Conservation (phyloP, 2,888 invertebrate genomes). For the Prosopocoilus inquinatus region DNA sequence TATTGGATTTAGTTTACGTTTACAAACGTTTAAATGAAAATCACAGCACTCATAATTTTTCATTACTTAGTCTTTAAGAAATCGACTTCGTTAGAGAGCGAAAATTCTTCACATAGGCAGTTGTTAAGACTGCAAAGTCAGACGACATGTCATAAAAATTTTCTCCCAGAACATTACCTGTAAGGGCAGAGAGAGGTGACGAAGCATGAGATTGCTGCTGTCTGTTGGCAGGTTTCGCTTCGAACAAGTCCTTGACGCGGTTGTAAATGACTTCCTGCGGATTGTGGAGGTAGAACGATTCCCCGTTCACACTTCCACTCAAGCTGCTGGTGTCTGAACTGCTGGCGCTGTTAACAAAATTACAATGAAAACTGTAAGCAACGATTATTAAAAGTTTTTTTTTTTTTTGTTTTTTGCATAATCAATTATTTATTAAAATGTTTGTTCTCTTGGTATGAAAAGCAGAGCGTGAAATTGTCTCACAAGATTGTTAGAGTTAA, state of each 20-base stretch:
- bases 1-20: too few species aligned
- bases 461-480: too few species aligned
- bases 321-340: slow-evolving; percentile 41
- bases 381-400: not conserved
- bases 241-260: slow-evolving; percentile 80
- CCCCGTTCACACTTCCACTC: slow-evolving; percentile 58
- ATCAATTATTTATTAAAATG: not conserved
- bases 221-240: slow-evolving; percentile 39
- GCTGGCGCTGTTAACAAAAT: slow-evolving; percentile 32
- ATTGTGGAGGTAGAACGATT: slow-evolving; percentile 82
- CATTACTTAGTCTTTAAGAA: too few species aligned
- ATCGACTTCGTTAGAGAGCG: too few species aligned
- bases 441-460: too few species aligned
- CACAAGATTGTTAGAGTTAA: too few species aligned
- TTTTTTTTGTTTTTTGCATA: too few species aligned
- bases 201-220: slow-evolving; percentile 28
- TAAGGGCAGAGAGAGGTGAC: slow-evolving; percentile 50
- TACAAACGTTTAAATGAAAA: too few species aligned
- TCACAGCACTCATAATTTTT: too few species aligned
- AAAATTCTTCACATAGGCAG: too few species aligned
- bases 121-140: not conserved
- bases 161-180: slow-evolving; percentile 36
- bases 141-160: not conserved
- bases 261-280: slow-evolving; percentile 79
- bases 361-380: too few species aligned